Base-by-base conservation (phyloP, 2,797 vertebrate genomes). In the Lutjanus campechanus region DNA sequence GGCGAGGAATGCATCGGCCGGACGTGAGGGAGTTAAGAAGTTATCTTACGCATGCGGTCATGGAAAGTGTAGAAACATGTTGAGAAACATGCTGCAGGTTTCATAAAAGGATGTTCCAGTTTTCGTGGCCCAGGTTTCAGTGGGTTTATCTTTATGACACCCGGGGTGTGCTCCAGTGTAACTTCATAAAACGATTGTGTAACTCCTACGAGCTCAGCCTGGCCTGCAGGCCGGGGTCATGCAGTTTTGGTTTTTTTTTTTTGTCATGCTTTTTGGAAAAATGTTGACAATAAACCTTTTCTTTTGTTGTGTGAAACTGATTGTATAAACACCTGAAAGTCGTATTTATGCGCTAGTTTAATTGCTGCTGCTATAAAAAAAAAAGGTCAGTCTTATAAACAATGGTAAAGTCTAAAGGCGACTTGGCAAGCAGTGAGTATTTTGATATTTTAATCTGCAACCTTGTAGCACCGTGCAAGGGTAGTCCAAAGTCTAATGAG, bases 81-180 rank as follows among this genome's bases (percentile, higher is more conserved):
- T 60, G 19, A 79, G 60, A 76, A 85, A 85, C 58, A 59, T 5
- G 29, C 19, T 29, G 15, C 56, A 58, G 13, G n/a, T 70, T 84
- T 73, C 53, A 70, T 83, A 71, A 91, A 89, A 56, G 70, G 73
- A 87, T 84, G 83, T 84, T 85, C 83, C 63, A 86, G 78, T 77
- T 77, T 88, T 72, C 63, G 79, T 91, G 85, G 82, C 87, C 71
- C 69, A 90, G 84, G 83, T 91, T 92, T 86, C 81, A 44, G 59
- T 17, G 75, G 74, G 83, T 90, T 95, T 95, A 95, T 95, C 94
- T 96, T 96, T 95, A 96, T 84, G 91, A 82, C 92, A 74, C 51
- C 61, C 12, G 43, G 91, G 92, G 88, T 58, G 91, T 93, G 89
- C 75, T 87, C 50, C 0, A 25, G 62, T 83, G 54, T 44, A 79